Evolutionary conservation across 1,140 invertebrate genomes (phyloP), one percentile per base, ranked within the genome.

Genomic region (Chelonus insularis): DNA sequence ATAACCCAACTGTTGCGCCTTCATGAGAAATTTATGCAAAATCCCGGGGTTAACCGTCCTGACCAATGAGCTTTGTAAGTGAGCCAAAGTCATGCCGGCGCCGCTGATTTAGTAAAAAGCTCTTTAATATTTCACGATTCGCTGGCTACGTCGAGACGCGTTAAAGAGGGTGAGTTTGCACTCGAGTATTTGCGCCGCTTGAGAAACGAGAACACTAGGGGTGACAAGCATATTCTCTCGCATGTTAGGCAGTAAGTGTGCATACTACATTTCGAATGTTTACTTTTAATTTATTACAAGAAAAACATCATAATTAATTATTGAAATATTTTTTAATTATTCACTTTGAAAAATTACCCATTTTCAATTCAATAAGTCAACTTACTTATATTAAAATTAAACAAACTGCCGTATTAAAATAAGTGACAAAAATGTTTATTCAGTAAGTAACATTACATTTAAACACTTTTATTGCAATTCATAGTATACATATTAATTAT

Each of bases 11-110:
- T 75, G 71, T 75, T 75, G 72, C 73, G 72, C 70, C 68, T 71
- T 74, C 73, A 72, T 75, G 66, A 74, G 70, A 74, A 73, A 75
- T 74, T 75, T 69, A 75, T 74, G 67, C 66, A 70, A 65, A 69
- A 73, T 69, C 68, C 68, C 45, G 47, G 61, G 65, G 69, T 72
- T 71, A 72, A 72, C 70, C 68, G 62, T 71, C 63, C 68, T 60
- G 67, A 52, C 69, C 69, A 71, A 71, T 72, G 70, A 72, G 70
- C 69, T 71, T 71, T 71, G 70, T 69, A 72, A 72, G 67, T 34
- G 63, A 72, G 66, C 69, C 67, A 69, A 72, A 65, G 61, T 67
- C 65, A 56, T 58, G 47, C 47, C 43, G 58, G 52, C 58, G 43
- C 39, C 9, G 34, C 60, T 71, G 68, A 73, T 71, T 72, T 67